Base-by-base conservation (phyloP, 2,797 vertebrate species). In the Merluccius polli region DNA sequence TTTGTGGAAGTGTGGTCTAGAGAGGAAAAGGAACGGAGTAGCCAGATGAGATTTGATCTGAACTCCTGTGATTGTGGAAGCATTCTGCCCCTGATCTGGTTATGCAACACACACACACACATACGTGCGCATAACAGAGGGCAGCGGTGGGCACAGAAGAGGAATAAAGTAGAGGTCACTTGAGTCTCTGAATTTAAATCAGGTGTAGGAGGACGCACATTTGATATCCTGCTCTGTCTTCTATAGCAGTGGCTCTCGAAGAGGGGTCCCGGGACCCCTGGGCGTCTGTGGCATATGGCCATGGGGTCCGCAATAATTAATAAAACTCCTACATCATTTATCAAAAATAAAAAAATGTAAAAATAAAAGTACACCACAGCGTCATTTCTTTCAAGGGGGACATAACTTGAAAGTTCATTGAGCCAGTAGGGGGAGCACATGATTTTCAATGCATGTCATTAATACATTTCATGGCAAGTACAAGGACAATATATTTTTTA, bases 41-140 rank as follows among this genome's bases (percentile, higher is more conserved):
- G 88, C 87, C 86, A 85, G 88, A 90, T 88, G 90, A 90, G 85
- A 90, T 88, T 77, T 82, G 83, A 89, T 90, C 85, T 86, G 82
- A 91, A 82, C 85, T 79, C 32, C 84, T 74, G 77, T 73, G 84
- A 87, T 88, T 87, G 81, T 82, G 83, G 74, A 82, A 78, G 74
- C 52, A 15, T 85, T 88, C 35, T 84, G 83, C 81, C 84, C 74
- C 87, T 91, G 89, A 91, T 91, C 89, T 78, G 82, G 86, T 92
- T 91, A 90, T 79, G 78, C 75, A 90, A 92, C 83, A 35, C 44
- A 67, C 72, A 81, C 79, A 86, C 35, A 24, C 35, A n/a, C 72
- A 73, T 15, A 7, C 72, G 3, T n/a, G n/a, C 72, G 48, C 18
- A 48, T 5, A 48, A 88, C 84, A 76, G 74, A 12, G 75, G 80